Percentiles rank a stretch among this genome's conserved stretches.
Evolutionary conservation across 2,113 vertebrate species (phyloP).

Genomic region (Phodopus roborovskii): DNA sequence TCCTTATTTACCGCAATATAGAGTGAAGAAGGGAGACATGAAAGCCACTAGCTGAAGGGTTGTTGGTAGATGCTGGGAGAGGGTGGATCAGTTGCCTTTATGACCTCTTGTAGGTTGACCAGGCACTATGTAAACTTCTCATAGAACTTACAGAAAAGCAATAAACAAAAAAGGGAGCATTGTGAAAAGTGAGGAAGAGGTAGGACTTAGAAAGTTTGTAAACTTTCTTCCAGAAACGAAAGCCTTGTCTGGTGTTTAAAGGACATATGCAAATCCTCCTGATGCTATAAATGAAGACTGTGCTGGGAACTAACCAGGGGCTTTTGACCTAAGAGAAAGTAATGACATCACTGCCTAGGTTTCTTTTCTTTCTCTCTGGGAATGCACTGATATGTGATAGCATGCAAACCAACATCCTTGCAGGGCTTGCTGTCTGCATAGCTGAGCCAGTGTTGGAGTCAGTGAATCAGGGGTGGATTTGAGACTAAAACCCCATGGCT

Average conservation of each 20-base stretch:
- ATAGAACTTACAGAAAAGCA: neutral
- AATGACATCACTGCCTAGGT: neutral
- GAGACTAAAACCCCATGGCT: neutral
- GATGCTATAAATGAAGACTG: neutral
- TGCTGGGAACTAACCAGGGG: neutral
- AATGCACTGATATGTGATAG: neutral
- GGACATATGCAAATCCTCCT: neutral
- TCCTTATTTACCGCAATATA: too few relatives aligned
- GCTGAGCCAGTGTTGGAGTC: slow-evolving; percentile 6
- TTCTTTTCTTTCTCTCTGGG: slow-evolving; percentile 16
- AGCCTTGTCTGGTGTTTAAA: neutral
- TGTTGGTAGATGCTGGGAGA: neutral
- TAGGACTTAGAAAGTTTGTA: neutral
- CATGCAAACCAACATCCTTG: neutral
- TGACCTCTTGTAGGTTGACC: neutral
- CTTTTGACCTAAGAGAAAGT: slow-evolving; percentile 17
- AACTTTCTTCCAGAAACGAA: slow-evolving; percentile 2
- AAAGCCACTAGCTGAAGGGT: neutral
- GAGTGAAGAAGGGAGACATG: neutral
- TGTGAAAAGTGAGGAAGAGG: neutral
- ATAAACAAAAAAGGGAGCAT: neutral
- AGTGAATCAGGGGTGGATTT: too few relatives aligned
- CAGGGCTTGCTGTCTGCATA: neutral
- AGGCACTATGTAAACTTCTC: neutral
- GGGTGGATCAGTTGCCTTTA: neutral